A percentile compares a stretch with the other conserved stretches of the same genome.
Conservation (phyloP, 2,113 vertebrate species). For the Promerops cafer region DNA sequence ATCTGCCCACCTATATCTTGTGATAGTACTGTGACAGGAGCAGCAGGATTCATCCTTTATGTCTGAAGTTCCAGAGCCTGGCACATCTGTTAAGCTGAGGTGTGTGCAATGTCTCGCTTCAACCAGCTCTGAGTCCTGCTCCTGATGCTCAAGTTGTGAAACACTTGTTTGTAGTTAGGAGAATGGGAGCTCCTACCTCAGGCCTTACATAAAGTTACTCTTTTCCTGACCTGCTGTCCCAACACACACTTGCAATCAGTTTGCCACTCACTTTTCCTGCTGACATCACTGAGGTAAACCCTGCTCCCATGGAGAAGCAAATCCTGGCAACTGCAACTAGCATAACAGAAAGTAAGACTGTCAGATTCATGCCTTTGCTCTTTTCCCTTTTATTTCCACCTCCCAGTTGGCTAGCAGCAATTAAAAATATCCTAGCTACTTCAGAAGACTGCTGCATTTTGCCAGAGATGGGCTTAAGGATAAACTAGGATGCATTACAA, state of each 20-base stretch:
- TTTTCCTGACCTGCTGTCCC: background rate
- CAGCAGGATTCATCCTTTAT: background rate
- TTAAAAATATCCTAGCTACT: background rate
- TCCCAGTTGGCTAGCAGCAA: background rate
- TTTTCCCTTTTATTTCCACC: background rate
- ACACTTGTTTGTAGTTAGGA: background rate
- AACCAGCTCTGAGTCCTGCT: background rate
- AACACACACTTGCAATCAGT: background rate
- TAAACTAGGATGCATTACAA: background rate
- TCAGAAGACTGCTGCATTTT: background rate
- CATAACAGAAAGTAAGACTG: background rate
- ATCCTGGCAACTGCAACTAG: background rate
- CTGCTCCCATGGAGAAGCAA: background rate
- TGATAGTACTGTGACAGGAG: background rate
- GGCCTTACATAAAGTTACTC: background rate
- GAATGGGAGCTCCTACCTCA: background rate
- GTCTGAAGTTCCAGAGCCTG: background rate
- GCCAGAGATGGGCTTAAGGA: background rate
- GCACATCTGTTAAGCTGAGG: background rate
- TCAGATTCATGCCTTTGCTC: background rate
- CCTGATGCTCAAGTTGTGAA: background rate
- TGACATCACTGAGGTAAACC: background rate
- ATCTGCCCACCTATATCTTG: background rate
- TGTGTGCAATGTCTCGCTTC: background rate
- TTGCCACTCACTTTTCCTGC: background rate